phyloP scores from a whole-genome alignment of 2,888 invertebrate species.

The Metallyticus violacea region DNA sequence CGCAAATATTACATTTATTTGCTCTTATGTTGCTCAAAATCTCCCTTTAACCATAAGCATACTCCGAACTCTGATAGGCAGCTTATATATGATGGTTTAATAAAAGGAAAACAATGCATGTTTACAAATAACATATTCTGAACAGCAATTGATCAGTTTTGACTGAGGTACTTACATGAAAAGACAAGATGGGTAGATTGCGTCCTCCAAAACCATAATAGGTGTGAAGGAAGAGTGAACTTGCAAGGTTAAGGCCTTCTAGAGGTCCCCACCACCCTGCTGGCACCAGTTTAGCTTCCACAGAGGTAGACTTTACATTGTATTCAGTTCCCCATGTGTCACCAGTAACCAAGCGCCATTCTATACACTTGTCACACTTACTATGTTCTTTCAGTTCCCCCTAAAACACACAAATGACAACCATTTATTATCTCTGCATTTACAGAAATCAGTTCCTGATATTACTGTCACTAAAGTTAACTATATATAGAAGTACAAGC shows the following conservation, averaged over 20 bases:
- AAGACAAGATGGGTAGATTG: constrained; percentile 68
- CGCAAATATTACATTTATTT: too few relatives aligned
- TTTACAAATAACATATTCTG: too few relatives aligned
- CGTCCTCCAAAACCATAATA: constrained; percentile 75
- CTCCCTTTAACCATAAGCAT: too few relatives aligned
- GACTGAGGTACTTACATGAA: constrained; percentile 60
- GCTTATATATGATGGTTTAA: too few relatives aligned
- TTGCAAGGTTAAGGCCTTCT: constrained; percentile 62
- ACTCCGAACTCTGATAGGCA: too few relatives aligned
- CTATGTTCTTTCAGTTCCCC: constrained; percentile 43
- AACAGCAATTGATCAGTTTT: too few relatives aligned
- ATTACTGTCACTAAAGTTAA: too few relatives aligned
- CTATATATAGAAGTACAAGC: too few relatives aligned
- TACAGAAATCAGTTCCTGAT: too few relatives aligned
- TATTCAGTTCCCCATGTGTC: constrained; percentile 55
- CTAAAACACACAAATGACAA: constrained; percentile 35
- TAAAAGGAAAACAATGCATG: too few relatives aligned
- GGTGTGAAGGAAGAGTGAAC: constrained; percentile 76
- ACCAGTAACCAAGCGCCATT: constrained; percentile 56
- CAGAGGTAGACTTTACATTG: not conserved
- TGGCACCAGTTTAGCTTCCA: constrained; percentile 44
- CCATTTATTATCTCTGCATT: too few relatives aligned
- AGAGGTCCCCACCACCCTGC: constrained; percentile 75
- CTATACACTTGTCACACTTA: constrained; percentile 55
- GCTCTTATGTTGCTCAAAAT: too few relatives aligned